These are phyloP conservation scores for Ypsolopha scabrella DNA, from an alignment of 2,888 invertebrate species.

Conservation along the genomic window DNA sequence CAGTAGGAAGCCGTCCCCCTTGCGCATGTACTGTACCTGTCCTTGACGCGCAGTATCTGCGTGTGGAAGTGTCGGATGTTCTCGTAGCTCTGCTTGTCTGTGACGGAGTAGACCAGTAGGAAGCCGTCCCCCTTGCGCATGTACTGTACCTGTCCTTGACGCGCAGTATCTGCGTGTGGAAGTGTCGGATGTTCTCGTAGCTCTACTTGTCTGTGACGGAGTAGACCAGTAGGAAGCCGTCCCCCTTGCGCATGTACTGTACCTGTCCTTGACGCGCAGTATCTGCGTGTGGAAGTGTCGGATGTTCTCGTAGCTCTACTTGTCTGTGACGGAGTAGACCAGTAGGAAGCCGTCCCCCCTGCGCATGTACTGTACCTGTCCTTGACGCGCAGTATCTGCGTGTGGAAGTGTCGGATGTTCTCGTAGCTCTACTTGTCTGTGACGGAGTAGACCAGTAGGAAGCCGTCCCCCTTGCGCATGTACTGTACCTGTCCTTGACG, in stretches of 20 bases:
- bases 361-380: conserved; percentile 89
- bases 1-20: too few species aligned
- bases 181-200: conserved; percentile 85
- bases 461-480: conserved; percentile 94
- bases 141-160: conserved; percentile 92
- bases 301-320: conserved; percentile 91
- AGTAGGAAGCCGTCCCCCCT: conserved; percentile 94
- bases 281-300: conserved; percentile 91
- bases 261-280: conserved; percentile 86
- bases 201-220: conserved; percentile 93
- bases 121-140: conserved; percentile 96
- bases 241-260: conserved; percentile 93
- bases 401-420: conserved; percentile 88
- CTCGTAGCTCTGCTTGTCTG: conserved; percentile 91
- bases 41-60: too few species aligned
- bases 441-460: conserved; percentile 92
- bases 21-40: too few species aligned
- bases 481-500: conserved; percentile 89
- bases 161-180: conserved; percentile 91
- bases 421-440: conserved; percentile 93
- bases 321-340: conserved; percentile 93
- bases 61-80: too few species aligned
- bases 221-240: conserved; percentile 93
- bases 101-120: conserved; percentile 92
- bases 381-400: conserved; percentile 91